Conservation (phyloP, 1,140 invertebrate species). For the Eriocheir sinensis region DNA sequence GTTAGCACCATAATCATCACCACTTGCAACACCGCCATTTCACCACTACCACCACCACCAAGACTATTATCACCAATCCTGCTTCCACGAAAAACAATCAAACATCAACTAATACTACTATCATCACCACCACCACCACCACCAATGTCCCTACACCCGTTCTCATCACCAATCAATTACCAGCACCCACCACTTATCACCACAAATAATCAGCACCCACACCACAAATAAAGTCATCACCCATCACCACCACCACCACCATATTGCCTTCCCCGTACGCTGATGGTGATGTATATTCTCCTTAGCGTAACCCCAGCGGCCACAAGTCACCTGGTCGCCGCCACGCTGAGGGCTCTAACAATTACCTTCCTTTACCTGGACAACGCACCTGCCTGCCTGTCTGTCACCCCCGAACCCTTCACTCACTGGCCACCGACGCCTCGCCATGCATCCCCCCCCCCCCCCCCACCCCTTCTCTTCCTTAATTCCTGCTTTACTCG, state of each 20-base stretch:
- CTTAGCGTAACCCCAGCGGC: neutral
- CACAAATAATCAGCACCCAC: neutral
- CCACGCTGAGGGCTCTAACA: neutral
- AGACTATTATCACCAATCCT: neutral
- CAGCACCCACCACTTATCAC: neutral
- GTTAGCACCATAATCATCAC: too few relatives aligned
- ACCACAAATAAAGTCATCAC: neutral
- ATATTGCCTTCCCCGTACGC: neutral
- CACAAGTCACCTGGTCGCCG: neutral
- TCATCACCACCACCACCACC: neutral
- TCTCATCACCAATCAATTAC: conserved; percentile 13
- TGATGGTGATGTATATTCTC: conserved; percentile 24
- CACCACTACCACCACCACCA: neutral
- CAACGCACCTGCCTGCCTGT: conserved; percentile 7
- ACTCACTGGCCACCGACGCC: neutral
- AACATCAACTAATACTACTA: neutral
- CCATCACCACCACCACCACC: neutral
- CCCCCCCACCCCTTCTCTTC: neutral
- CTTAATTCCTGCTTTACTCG: too few relatives aligned
- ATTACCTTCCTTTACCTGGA: conserved; percentile 14
- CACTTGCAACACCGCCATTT: too few relatives aligned
- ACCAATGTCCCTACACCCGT: neutral
- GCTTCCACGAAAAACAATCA: too few relatives aligned
- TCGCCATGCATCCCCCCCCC: neutral
- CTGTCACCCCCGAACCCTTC: conserved; percentile 8